phyloP scores from a whole-genome alignment of 2,888 invertebrate genomes.

The Parnassius smintheus region DNA sequence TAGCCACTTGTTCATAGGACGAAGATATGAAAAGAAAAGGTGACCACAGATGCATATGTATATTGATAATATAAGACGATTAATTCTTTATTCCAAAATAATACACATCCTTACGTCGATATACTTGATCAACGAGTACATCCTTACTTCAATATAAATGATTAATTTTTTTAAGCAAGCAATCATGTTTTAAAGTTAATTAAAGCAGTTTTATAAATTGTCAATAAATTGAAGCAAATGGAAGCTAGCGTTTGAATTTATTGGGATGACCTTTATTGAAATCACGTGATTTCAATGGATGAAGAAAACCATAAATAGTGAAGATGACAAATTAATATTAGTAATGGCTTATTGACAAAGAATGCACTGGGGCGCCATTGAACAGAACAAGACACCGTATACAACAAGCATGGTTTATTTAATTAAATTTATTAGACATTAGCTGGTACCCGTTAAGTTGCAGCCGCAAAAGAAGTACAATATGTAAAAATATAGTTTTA shows the following conservation, averaged over 20 bases:
- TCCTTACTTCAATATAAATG: not conserved
- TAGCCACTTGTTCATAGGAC: no score
- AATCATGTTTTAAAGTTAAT: not conserved
- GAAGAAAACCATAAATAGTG: slow-evolving; percentile 1
- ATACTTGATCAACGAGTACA: not conserved
- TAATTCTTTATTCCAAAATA: not conserved
- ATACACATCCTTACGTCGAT: not conserved
- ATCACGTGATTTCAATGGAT: slow-evolving; percentile 8
- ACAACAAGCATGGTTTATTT: no score
- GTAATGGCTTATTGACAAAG: no score
- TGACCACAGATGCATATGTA: not conserved
- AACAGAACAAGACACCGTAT: no score
- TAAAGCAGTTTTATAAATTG: slow-evolving; percentile 1
- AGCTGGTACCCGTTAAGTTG: no score
- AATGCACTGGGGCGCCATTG: no score
- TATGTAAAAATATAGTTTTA: no score
- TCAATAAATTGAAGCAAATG: slow-evolving; percentile 20
- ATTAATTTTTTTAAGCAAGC: not conserved
- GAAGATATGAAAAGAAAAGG: no score
- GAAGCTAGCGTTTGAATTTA: slow-evolving; percentile 16
- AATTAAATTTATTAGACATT: no score
- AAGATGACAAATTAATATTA: not conserved
- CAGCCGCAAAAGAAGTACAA: no score
- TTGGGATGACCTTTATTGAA: slow-evolving; percentile 12
- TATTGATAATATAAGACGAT: not conserved